These are phyloP conservation scores for Coregonus suidteri DNA, from an alignment of 2,797 vertebrate genomes.

Conservation along the genomic window DNA sequence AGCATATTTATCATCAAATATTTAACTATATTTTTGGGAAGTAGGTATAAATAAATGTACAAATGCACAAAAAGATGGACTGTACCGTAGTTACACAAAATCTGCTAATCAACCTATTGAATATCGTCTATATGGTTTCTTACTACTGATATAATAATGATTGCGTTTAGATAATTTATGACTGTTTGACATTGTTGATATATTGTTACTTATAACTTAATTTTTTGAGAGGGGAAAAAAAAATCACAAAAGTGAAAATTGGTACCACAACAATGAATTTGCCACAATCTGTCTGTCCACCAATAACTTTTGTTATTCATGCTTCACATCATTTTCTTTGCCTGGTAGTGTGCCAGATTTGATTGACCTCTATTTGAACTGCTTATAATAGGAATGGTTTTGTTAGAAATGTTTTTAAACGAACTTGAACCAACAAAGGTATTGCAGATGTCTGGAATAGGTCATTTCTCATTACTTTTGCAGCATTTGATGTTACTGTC, in stretches of 20 bases:
- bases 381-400: not conserved
- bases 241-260: not conserved
- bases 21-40: not conserved
- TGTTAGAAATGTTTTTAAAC: not conserved
- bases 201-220: not conserved
- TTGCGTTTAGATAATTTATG: not conserved
- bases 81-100: constrained; percentile 9
- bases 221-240: not conserved
- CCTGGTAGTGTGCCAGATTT: not conserved
- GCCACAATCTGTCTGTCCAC: not conserved
- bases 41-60: not conserved
- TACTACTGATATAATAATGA: not conserved
- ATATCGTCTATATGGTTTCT: constrained; percentile 6
- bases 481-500: constrained; percentile 4
- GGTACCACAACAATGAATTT: not conserved
- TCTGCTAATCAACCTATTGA: not conserved
- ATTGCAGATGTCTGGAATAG: not conserved
- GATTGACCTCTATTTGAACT: not conserved
- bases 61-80: not conserved
- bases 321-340: not conserved
- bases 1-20: not conserved
- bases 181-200: constrained; percentile 1
- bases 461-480: not conserved
- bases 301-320: not conserved
- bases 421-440: not conserved